A percentile compares a stretch with the other conserved stretches of the same genome.
Evolutionary conservation across 2,888 invertebrate genomes (phyloP).

Genomic region (Ischnus inquisitorius): DNA sequence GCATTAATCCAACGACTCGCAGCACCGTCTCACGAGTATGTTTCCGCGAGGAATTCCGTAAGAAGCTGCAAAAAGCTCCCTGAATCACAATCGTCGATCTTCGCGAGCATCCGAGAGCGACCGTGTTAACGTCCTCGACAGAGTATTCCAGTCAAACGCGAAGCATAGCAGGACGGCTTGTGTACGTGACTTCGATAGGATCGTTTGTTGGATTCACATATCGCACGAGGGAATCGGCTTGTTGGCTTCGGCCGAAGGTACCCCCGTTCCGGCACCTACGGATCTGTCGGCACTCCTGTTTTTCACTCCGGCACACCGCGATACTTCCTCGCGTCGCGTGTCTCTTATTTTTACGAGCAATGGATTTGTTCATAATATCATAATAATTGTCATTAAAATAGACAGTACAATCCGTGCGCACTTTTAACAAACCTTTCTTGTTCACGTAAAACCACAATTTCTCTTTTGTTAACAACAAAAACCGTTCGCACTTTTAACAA

Average conservation of each 20-base stretch:
- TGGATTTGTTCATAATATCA: too few species aligned
- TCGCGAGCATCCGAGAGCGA: constrained; percentile 42
- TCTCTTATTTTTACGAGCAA: not conserved
- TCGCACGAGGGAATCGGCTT: constrained; percentile 2
- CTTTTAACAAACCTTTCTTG: not conserved
- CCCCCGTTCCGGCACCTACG: constrained; percentile 22
- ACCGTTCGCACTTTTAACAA: too few species aligned
- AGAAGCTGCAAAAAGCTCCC: constrained; percentile 7
- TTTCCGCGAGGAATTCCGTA: not conserved
- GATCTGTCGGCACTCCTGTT: constrained; percentile 24
- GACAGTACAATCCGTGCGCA: too few species aligned
- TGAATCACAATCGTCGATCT: constrained; percentile 7
- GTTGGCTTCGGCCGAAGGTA: not conserved
- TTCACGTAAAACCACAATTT: too few species aligned
- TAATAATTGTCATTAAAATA: not conserved
- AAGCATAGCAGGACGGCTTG: constrained; percentile 36
- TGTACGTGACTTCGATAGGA: constrained; percentile 67
- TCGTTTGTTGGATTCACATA: constrained; percentile 45
- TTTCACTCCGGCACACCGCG: not conserved
- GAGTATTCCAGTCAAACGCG: constrained; percentile 57
- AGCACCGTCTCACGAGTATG: not conserved
- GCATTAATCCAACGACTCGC: too few species aligned
- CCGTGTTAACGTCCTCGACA: constrained; percentile 11
- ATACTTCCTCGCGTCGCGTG: not conserved
- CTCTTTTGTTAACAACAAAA: too few species aligned